Evolutionary conservation across 1,140 invertebrate species (phyloP).

Genomic region (Ceratoteleas bidentatus): DNA sequence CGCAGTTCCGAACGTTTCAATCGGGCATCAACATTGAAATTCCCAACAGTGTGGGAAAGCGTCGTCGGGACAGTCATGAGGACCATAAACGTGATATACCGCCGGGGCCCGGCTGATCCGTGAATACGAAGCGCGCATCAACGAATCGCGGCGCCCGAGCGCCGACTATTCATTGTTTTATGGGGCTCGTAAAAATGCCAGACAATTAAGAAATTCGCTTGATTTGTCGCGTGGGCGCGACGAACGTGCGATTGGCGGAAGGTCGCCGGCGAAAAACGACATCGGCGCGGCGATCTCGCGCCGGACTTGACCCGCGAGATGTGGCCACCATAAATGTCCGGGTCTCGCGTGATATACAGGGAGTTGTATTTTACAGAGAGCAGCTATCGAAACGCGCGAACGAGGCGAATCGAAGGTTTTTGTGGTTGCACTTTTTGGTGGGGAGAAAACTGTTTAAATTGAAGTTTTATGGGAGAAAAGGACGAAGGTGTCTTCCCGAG

Average conservation of each 20-base stretch:
- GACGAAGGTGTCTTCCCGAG: no score
- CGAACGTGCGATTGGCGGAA: constrained; percentile 24
- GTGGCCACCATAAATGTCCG: no score
- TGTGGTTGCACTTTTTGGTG: no score
- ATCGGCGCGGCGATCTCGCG: constrained; percentile 9
- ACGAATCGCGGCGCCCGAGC: constrained; percentile 43
- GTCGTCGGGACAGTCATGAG: constrained; percentile 51
- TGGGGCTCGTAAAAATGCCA: constrained; percentile 66
- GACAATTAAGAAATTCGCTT: constrained; percentile 63
- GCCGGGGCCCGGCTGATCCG: constrained; percentile 28
- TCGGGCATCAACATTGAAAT: constrained; percentile 64
- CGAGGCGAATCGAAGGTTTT: no score
- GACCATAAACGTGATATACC: constrained; percentile 65
- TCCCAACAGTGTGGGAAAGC: constrained; percentile 66
- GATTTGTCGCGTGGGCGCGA: constrained; percentile 63
- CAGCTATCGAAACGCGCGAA: no score
- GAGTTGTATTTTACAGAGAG: no score
- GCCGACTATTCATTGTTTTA: constrained; percentile 66
- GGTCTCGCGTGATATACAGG: no score
- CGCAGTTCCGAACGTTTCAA: constrained; percentile 62
- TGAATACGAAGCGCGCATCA: constrained; percentile 64
- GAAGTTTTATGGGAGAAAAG: no score
- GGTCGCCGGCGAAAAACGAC: constrained; percentile 42
- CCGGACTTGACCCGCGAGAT: no score
- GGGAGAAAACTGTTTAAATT: no score